Percentiles rank a stretch among this genome's conserved stretches.
These are phyloP conservation scores for Atta texana DNA, from an alignment of 1,140 invertebrate genomes.

Conservation along the genomic window DNA sequence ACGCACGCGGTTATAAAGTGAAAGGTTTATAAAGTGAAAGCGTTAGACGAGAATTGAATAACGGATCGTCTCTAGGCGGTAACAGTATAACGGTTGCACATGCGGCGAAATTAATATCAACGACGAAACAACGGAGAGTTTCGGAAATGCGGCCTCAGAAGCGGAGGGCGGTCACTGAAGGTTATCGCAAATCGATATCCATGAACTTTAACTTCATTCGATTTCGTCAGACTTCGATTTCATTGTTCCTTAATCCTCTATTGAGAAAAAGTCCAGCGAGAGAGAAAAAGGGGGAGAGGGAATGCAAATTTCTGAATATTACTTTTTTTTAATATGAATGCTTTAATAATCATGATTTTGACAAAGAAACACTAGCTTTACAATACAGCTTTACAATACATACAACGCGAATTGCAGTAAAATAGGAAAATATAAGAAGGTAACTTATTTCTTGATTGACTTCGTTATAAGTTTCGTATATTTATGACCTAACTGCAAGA, in stretches of 20 bases:
- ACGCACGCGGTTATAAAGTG: constrained; percentile 46
- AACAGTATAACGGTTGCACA: constrained; percentile 38
- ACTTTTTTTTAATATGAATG: not conserved
- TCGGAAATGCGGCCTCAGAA: constrained; percentile 60
- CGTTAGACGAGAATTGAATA: constrained; percentile 64
- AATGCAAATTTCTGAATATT: not conserved
- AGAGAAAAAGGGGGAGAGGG: not conserved
- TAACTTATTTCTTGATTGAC: not conserved
- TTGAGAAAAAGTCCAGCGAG: not conserved
- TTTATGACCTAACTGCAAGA: constrained; percentile 39
- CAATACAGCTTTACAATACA: not conserved
- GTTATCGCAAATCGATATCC: constrained; percentile 65
- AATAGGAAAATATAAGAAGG: not conserved
- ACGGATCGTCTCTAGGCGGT: not conserved
- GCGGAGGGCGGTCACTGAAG: not conserved
- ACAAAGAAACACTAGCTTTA: not conserved
- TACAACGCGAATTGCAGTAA: not conserved
- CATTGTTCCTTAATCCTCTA: not conserved
- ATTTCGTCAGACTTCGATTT: not conserved
- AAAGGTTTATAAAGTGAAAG: constrained; percentile 68
- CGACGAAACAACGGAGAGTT: constrained; percentile 29
- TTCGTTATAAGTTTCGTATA: not conserved
- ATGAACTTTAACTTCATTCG: constrained; percentile 51
- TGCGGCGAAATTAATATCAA: constrained; percentile 55
- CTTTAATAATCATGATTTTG: not conserved